Base-by-base conservation (phyloP, 1,140 invertebrate species). In the Atta cephalotes region DNA sequence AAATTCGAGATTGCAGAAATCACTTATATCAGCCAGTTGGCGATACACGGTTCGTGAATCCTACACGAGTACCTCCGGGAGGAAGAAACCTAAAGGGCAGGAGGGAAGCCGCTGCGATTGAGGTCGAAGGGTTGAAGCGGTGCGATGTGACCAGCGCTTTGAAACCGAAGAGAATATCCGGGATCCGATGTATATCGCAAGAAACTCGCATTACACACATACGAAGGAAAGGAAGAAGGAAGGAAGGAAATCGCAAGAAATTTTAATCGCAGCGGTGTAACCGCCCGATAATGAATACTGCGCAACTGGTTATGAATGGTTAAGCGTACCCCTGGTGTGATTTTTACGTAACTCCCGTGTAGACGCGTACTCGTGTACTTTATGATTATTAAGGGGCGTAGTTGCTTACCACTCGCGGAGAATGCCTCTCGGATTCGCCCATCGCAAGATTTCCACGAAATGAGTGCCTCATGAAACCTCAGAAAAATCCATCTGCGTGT, bases 331-430 rank as follows among this genome's bases (percentile, higher is more conserved):
- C 53, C 71, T 62, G 76, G 49, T n/a, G 62, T 16, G 6, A 92
- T 92, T 92, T 92, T 92, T 92, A 74, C 84, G 21, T 85, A 85
- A 76, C 82, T 70, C 70, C 60, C 85, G 66, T 68, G 65, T 63
- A 77, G 74, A 82, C 74, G 85, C 82, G 56, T 71, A 89, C 60
- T 35, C 80, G 74, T 56, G 87, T 92, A 90, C 91, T 93, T 93
- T 93, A 93, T 88, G 93, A 93, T 93, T 92, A 93, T 93, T 92
- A 82, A 88, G 92, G 92, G 92, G 92, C 91, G 92, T 93, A 87
- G 87, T 89, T 88, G 87, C 80, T 89, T 71, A 86, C 78, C 68
- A 49, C 63, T n/a, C 76, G 28, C 21, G 77, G 35, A 72, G 28
- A 77, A 89, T 89, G 49, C 68, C 18, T 45, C 62, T 45, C 56